Base-by-base conservation (phyloP, 2,888 invertebrate species). In the Apeira syringaria region DNA sequence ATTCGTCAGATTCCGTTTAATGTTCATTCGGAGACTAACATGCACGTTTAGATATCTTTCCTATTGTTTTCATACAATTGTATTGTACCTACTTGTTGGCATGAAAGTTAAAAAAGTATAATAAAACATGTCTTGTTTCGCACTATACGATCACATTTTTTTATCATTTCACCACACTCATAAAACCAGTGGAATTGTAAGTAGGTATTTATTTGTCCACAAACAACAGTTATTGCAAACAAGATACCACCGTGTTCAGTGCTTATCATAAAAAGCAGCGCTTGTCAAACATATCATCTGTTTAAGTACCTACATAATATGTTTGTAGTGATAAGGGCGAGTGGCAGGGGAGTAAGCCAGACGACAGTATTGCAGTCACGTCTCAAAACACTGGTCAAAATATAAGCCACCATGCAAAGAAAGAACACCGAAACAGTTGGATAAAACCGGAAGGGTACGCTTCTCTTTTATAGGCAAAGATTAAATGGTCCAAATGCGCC, bases 151-250 rank as follows among this genome's bases (percentile, higher is more conserved):
- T n/a, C n/a, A n/a, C n/a, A n/a, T n/a, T n/a, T n/a, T n/a, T n/a
- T n/a, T n/a, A 28, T 5, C n/a, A 45, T 45, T 46, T 25, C 30
- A 17, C 13, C 27, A 43, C 31, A 48, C 26, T 36, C 29, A 15
- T 1, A 20, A 34, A 35, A 37, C 29, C 42, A 49, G 55, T 62
- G 58, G 56, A 56, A 67, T 56, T 50, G 51, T 57, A 50, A 64
- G n/a, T n/a, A n/a, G n/a, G n/a, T n/a, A n/a, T n/a, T n/a, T n/a
- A 61, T 59, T 57, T 52, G 40, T 46, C 5, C 2, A 17, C 43
- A 52, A 48, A 44, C 37, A 41, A 8, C 10, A 20, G 13, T 3
- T 18, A 1, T 13, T 7, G 18, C 33, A 29, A 44, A 39, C 30
- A 22, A 11, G 44, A 39, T 45, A 39, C n/a, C n/a, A n/a, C n/a